A percentile compares a stretch with the other conserved stretches of the same genome.
phyloP scores from a whole-genome alignment of 2,113 vertebrate genomes.

The Chaetops frenatus region DNA sequence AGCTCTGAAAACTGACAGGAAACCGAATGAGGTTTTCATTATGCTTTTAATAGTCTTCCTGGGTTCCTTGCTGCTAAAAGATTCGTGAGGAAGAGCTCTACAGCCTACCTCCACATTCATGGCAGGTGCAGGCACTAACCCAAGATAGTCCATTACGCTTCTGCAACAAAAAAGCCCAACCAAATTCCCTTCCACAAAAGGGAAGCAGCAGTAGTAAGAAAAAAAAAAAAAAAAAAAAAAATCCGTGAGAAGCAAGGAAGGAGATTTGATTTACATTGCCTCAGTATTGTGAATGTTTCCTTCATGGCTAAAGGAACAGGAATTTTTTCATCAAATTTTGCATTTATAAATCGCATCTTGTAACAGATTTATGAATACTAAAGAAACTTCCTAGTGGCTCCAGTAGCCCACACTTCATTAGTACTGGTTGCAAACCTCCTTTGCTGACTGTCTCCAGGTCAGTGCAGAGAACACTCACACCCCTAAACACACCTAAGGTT shows the following conservation, averaged over 20 bases:
- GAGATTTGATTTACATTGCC: neutral
- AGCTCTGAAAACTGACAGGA: constrained; percentile 65
- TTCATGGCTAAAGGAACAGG: neutral
- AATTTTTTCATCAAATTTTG: neutral
- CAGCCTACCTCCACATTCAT: neutral
- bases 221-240: neutral
- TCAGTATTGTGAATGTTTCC: neutral
- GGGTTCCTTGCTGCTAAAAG: constrained; percentile 64
- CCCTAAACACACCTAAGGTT: neutral
- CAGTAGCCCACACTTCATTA: neutral
- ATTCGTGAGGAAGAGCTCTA: constrained; percentile 30
- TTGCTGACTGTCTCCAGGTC: neutral
- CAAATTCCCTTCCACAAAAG: neutral
- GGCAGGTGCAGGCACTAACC: neutral
- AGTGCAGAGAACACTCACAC: fast-evolving
- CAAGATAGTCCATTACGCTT: neutral
- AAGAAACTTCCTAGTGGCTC: neutral
- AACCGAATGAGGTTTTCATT: constrained; percentile 69
- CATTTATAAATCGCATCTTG: neutral
- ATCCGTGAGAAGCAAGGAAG: neutral
- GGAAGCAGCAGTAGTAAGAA: neutral
- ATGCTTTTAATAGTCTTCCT: constrained; percentile 68
- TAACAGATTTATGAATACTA: neutral
- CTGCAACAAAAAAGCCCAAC: neutral
- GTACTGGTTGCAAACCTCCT: neutral